These are phyloP conservation scores for Plutella xylostella DNA, from an alignment of 2,888 invertebrate species.

Conservation along the genomic window DNA sequence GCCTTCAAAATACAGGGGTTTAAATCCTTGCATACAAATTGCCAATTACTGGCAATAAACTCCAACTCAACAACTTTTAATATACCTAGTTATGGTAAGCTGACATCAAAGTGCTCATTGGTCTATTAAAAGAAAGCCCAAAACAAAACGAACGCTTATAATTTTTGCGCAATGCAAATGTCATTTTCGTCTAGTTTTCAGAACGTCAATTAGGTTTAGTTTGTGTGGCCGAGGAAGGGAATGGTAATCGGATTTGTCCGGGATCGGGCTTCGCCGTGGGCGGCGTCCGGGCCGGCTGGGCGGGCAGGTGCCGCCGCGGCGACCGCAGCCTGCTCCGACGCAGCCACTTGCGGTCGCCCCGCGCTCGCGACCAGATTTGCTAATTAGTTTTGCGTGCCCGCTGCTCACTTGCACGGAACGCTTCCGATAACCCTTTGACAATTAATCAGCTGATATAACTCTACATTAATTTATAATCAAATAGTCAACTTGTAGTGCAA, in stretches of 20 bases:
- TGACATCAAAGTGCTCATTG: no score
- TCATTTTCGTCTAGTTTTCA: neutral
- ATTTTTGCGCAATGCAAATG: conserved; percentile 1
- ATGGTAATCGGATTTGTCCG: conserved; percentile 36
- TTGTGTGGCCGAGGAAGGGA: neutral
- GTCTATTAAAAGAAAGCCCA: no score
- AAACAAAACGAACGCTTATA: no score
- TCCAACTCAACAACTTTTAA: no score
- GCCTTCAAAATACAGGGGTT: no score
- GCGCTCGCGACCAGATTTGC: conserved; percentile 37
- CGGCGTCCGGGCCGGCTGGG: conserved; percentile 29
- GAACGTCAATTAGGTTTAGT: conserved; percentile 6
- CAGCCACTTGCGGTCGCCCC: conserved; percentile 19
- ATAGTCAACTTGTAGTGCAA: no score
- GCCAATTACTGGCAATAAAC: no score
- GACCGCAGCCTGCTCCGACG: conserved; percentile 15
- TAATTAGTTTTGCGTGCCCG: conserved; percentile 35
- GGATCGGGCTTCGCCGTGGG: neutral
- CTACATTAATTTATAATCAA: no score
- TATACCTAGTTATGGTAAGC: no score
- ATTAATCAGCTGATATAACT: no score
- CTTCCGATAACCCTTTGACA: neutral
- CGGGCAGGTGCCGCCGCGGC: conserved; percentile 28
- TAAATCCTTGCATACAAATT: no score
- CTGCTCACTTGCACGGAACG: conserved; percentile 4